Evolutionary conservation across 2,888 invertebrate genomes (phyloP), one percentile per base, ranked within the genome.

Genomic region (Adelphocoris suturalis): DNA sequence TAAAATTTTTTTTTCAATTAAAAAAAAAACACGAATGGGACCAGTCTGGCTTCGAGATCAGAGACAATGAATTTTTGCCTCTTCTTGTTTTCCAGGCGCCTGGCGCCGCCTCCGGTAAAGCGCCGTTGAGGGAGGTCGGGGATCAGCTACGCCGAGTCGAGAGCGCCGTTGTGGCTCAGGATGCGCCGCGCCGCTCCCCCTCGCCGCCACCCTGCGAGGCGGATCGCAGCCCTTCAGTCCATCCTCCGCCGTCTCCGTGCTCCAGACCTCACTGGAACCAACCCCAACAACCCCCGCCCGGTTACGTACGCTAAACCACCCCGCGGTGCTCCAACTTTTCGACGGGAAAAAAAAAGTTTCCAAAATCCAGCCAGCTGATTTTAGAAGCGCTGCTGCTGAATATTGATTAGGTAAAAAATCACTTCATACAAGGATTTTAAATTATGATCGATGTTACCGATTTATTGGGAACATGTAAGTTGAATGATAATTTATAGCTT

Each of bases 181-280:
- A 52, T 14, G 52, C n/a, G 61, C 23, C 68, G 68, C 68, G 68
- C 68, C 68, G 68, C 61, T 19, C 2, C 16, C 52, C 47, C n/a
- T n/a, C 16, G 14, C n/a, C 37, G 27, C 78, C 46, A 19, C 28
- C 47, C 47, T 46, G 27, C n/a, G 46, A 16, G 19, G 78, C n/a
- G 5, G 28, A 2, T 46, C 19, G 28, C 46, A n/a, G 16, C 78
- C 78, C 78, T 80, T 80, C 78, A 80, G 78, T 80, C 78, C 78
- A n/a, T 14, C 78, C 16, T 9, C 78, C 78, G 78, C 78, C 78
- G 37, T 13, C 78, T 37, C 5, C 12, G 78, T 80, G 78, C 37
- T 37, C 78, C 37, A 37, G 5, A n/a, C 78, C n/a, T 78, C 37
- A 0, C 37, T 16, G 37, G 37, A 37, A n/a, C 68, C 61, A 37